Evolutionary conservation across 2,797 vertebrate species (phyloP), one percentile per base, ranked within the genome.

Genomic region (Rhinogobio ventralis): DNA sequence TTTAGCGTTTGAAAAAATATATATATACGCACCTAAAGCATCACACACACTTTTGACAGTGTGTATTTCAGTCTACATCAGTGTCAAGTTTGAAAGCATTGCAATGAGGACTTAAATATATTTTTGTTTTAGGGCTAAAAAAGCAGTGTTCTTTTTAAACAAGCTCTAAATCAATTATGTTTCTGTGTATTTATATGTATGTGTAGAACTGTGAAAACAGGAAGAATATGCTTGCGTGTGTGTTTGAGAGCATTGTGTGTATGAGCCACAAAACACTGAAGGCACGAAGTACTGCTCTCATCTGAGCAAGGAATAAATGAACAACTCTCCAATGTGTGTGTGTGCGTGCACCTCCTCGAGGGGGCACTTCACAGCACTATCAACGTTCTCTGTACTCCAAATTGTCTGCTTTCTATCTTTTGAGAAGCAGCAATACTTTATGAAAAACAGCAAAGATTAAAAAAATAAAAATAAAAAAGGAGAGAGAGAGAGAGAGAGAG

Each of bases 1-100:
- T 91, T 92, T 89, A 91, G 90, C 66, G 69, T 79, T 87, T 79
- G 57, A 66, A 69, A 71, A 74, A 69, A 57, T 69, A 83, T 88
- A 77, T 69, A 84, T 36, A 68, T 78, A 79, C 78, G 30, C 84
- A 81, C 57, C 84, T 87, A 86, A 86, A 86, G 84, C 72, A 73
- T 89, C 74, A 82, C 75, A 64, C 36, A 17, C 76, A 30, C 57
- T 73, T 74, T 83, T 64, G 84, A 78, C 75, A 86, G 77, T 71
- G 80, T 83, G 68, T 76, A 67, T 85, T 79, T 87, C 87, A 81
- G 72, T 80, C 51, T 72, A 49, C 45, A 42, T 84, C 80, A 45
- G 66, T 84, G 83, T 87, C 86, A 86, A 28, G 74, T 28, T 77
- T 25, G 64, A 83, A 85, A 80, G 60, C 67, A 17, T 51, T 85